Evolutionary conservation across 2,888 invertebrate species (phyloP), one percentile per base, ranked within the genome.

Genomic region (Nemoura dubitans): DNA sequence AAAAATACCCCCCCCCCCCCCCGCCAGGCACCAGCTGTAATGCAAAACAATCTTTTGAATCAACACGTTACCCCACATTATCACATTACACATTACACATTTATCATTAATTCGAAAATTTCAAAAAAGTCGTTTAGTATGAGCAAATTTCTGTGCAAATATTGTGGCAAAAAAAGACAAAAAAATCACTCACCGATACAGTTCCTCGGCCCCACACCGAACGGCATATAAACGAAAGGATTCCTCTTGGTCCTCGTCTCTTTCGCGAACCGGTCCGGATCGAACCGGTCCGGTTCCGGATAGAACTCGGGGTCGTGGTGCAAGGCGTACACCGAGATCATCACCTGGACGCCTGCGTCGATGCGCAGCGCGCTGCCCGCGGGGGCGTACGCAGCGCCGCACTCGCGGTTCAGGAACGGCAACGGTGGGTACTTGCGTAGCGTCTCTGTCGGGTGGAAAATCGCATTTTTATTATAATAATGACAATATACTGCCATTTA

Each of bases 361-460:
- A 87, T 14, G 29, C 21, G 28, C 36, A 86, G 82, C 30, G 29
- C 86, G 26, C 83, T 83, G 25, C 76, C 82, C 77, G 77, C 77
- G 25, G 14, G n/a, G 6, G n/a, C 14, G 77, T 77, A 14, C 7
- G 85, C n/a, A 21, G 83, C 7, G 27, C 30, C 76, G 85, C 87
- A 87, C 5, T 27, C 30, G 3, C 82, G 59, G 27, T 36, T 77
- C 42, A 87, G n/a, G 77, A 83, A 81, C 29, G 43, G 25, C 10
- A 83, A 83, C 0, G 87, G 87, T 27, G 87, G 87, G 76, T 87
- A 87, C 76, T 80, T 43, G 27, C 87, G 36, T 59, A 87, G 76
- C 14, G 87, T 87, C 83, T 87, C 87, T 85, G n/a, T 5, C 3
- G 10, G 3, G 36, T 36, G 36, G n/a, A n/a, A n/a, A n/a, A n/a